Percentiles rank a stretch among this genome's conserved stretches.
These are phyloP conservation scores for Dryoscopus gambensis DNA, from an alignment of 2,113 vertebrate genomes.

Conservation along the genomic window DNA sequence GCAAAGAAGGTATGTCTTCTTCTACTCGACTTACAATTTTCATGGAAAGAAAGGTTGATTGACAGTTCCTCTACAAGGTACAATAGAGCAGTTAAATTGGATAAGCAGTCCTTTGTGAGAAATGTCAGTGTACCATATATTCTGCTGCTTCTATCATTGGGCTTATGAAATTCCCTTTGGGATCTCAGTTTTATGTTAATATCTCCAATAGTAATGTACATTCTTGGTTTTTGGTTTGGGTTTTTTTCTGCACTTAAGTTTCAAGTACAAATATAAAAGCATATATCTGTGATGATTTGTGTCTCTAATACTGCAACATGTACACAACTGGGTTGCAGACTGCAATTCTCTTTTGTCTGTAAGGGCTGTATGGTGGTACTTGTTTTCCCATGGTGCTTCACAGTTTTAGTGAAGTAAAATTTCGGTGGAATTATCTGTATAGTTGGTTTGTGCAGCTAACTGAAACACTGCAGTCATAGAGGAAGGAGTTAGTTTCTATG, in stretches of 20 bases:
- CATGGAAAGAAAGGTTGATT: neutral
- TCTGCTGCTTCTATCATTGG: neutral
- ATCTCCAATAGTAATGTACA: neutral
- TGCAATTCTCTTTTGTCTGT: neutral
- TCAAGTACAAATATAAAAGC: neutral
- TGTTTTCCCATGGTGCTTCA: neutral
- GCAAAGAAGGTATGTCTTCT: neutral
- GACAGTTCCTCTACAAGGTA: neutral
- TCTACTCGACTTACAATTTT: neutral
- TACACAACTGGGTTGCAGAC: neutral
- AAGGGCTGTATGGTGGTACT: neutral
- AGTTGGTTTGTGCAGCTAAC: neutral
- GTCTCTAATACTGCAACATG: neutral
- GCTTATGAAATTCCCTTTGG: neutral
- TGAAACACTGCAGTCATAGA: neutral
- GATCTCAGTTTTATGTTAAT: neutral
- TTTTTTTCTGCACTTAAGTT: neutral
- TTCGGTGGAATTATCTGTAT: neutral
- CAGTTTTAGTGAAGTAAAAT: neutral
- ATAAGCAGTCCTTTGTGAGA: neutral
- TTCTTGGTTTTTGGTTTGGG: fast-evolving
- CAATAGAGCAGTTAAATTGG: neutral
- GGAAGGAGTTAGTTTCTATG: neutral
- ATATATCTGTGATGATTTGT: neutral
- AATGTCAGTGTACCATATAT: neutral